Evolutionary conservation across 2,113 vertebrate species (phyloP), one percentile per base, ranked within the genome.

Genomic region (Ibidorhyncha struthersii): DNA sequence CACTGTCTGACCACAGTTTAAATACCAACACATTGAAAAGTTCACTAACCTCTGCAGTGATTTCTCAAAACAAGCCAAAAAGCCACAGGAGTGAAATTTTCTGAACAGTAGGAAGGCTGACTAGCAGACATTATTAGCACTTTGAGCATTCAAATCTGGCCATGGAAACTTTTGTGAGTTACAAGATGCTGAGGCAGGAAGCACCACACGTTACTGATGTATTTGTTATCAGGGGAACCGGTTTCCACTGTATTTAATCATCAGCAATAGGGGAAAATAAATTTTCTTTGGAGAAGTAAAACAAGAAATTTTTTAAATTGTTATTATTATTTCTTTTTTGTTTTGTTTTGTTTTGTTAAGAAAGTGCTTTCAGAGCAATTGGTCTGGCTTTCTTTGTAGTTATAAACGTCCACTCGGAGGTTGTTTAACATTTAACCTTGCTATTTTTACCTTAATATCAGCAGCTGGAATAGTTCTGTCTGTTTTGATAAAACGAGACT

Each of bases 11-110:
- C 95, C 96, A 97, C 95, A 95, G 91, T 94, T 98, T 97, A 97
- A 98, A 98, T 91, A 96, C 96, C 96, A 97, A 95, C 96, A 97
- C 95, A 87, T 87, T 91, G 91, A 97, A 74, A 96, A 97, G 98
- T 98, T 98, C 96, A 96, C 95, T 97, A 96, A 96, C 96, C 98
- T 98, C 96, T 96, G 94, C 32, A 97, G 96, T 45, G 96, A 98
- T 98, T 97, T 96, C 96, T 97, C 85, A 78, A 96, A 97, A 90
- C 86, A 95, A 98, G 98, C 98, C 98, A 98, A 98, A 95, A 97
- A 98, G 91, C 98, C 65, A 29, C 97, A 97, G 98, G 98, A 98
- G 98, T 96, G 97, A 98, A 97, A 97, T 97, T 98, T 98, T 98
- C 96, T 97, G 78, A 98, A 93, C 97, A 96, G 98, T 98, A 91